These are phyloP conservation scores for Lepidocyrtinus sp. DNA, from an alignment of 2,888 invertebrate species.

Conservation along the genomic window DNA sequence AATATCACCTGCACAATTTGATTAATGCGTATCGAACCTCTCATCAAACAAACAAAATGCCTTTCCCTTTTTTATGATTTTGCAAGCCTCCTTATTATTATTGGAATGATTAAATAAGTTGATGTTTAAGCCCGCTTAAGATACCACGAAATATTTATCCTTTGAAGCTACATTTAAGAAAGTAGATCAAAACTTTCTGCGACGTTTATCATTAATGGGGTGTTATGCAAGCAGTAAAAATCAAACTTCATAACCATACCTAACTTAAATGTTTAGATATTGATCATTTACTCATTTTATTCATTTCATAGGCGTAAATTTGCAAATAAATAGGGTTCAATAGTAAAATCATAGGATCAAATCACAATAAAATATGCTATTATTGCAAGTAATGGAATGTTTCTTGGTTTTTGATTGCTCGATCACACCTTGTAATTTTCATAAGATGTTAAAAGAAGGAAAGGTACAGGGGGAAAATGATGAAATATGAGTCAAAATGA, in stretches of 20 bases:
- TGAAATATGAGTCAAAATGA: conserved; percentile 7
- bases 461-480: conserved; percentile 10
- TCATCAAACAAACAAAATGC: no score
- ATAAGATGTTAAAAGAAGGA: conserved; percentile 14
- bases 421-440: conserved; percentile 37
- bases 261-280: no score
- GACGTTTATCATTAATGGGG: no score
- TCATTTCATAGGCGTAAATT: conserved; percentile 18
- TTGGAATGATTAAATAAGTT: no score
- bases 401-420: neutral
- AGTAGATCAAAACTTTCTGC: no score
- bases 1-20: no score
- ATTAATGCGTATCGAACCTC: no score
- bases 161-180: no score
- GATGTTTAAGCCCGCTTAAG: no score
- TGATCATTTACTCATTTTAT: no score
- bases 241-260: no score
- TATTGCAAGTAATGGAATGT: neutral
- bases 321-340: conserved; percentile 7
- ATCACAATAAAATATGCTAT: conserved; percentile 3
- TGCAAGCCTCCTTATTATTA: neutral
- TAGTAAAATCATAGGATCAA: neutral
- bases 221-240: neutral
- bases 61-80: neutral
- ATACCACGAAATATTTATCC: no score